These are phyloP conservation scores for Todiramphus saurophagus DNA, from an alignment of 2,113 vertebrate species.

Conservation along the genomic window DNA sequence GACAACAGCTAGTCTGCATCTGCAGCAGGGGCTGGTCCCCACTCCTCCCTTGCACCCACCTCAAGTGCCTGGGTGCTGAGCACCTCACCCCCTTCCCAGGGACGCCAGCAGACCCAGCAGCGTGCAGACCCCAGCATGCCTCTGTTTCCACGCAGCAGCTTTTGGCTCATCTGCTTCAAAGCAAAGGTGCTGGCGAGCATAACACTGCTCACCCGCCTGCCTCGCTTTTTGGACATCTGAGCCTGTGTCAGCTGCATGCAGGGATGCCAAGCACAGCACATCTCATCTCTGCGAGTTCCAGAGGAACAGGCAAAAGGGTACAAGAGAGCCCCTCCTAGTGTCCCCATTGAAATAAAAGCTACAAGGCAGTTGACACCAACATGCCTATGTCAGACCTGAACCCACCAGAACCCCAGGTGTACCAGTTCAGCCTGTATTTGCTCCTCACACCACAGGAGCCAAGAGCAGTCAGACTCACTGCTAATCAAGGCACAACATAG, in stretches of 20 bases:
- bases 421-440: neutral
- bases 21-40: neutral
- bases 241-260: fast-evolving
- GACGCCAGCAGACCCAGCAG: fast-evolving
- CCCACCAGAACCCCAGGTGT: neutral
- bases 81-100: neutral
- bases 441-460: neutral
- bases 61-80: fast-evolving
- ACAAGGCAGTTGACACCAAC: fast-evolving
- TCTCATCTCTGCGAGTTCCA: neutral
- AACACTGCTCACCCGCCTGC: neutral
- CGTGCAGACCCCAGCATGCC: fast-evolving
- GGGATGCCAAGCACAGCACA: neutral
- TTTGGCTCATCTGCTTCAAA: neutral
- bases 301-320: neutral
- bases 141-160: neutral
- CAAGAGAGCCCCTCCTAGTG: neutral
- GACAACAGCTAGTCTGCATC: fast-evolving
- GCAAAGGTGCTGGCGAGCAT: neutral
- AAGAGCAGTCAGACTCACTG: neutral
- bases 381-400: neutral
- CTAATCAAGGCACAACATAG: neutral
- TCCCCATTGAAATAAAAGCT: neutral
- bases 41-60: fast-evolving
- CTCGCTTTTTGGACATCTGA: fast-evolving